Evolutionary conservation across 2,888 invertebrate genomes (phyloP).

Genomic region (Caenorhabditis virilis): DNA sequence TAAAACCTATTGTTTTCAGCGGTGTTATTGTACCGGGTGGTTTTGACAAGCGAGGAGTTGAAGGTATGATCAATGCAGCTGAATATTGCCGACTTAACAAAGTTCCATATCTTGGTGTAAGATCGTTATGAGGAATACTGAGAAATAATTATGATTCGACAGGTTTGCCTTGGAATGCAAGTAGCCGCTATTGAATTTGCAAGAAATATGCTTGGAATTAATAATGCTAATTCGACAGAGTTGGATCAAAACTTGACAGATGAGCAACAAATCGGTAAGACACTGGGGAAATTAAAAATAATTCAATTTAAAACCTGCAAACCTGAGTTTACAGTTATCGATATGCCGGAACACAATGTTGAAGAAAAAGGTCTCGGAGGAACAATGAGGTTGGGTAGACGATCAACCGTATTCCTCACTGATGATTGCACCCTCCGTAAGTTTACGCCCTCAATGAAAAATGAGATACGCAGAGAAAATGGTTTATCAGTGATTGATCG

Average conservation of each 20-base stretch:
- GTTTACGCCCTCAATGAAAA: too few species aligned
- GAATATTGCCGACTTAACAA: slow-evolving; percentile 88
- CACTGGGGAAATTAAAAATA: background rate
- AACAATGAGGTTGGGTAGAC: slow-evolving; percentile 95
- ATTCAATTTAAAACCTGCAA: background rate
- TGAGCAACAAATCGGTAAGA: slow-evolving; percentile 45
- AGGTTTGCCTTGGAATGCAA: slow-evolving; percentile 94
- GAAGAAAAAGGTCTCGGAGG: slow-evolving; percentile 83
- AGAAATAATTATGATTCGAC: slow-evolving; percentile 39
- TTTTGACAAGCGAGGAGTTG: slow-evolving; percentile 91
- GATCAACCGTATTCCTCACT: slow-evolving; percentile 81
- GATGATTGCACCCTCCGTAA: slow-evolving; percentile 70
- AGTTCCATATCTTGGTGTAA: slow-evolving; percentile 84
- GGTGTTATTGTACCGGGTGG: slow-evolving; percentile 96
- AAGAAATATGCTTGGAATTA: slow-evolving; percentile 79
- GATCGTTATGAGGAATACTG: background rate
- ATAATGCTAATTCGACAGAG: slow-evolving; percentile 86
- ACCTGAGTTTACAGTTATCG: slow-evolving; percentile 74
- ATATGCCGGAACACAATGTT: slow-evolving; percentile 97
- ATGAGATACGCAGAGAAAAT: too few species aligned
- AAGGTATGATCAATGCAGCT: slow-evolving; percentile 92
- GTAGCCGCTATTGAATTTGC: slow-evolving; percentile 94
- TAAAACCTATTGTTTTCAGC: slow-evolving; percentile 71
- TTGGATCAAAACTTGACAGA: slow-evolving; percentile 74
- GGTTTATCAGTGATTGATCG: too few species aligned